Percentiles rank a stretch among this genome's conserved stretches.
Evolutionary conservation across 2,797 vertebrate genomes (phyloP).

Genomic region (Poeciliopsis presidionis): DNA sequence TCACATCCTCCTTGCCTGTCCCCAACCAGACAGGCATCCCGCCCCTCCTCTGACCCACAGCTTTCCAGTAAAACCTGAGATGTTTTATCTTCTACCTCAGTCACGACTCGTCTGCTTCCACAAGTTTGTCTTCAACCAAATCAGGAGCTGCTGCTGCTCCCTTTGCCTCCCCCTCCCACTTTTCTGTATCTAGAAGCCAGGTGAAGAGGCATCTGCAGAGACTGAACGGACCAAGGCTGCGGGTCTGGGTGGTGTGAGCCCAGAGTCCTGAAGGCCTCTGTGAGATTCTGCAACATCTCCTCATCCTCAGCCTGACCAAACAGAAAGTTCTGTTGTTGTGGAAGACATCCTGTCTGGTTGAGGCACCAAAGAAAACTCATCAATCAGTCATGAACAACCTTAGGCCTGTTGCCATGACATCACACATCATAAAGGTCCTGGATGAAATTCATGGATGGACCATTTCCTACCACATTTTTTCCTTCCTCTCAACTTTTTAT

Average conservation of each 20-base stretch:
- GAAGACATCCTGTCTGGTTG: too few relatives aligned
- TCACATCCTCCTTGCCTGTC: neutral
- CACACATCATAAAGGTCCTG: too few relatives aligned
- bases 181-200: neutral
- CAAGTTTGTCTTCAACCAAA: neutral
- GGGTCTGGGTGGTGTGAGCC: too few relatives aligned
- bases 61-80: neutral
- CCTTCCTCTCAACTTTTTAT: neutral
- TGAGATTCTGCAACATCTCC: too few relatives aligned
- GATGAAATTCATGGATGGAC: neutral
- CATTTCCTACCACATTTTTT: neutral
- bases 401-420: too few relatives aligned
- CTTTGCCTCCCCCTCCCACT: neutral
- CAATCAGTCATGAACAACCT: too few relatives aligned
- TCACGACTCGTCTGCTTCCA: neutral
- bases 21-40: neutral
- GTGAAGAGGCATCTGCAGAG: too few relatives aligned
- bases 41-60: neutral
- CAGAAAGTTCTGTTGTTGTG: too few relatives aligned
- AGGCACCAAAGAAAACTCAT: too few relatives aligned
- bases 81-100: neutral
- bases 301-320: too few relatives aligned
- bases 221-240: too few relatives aligned
- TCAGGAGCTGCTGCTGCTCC: neutral
- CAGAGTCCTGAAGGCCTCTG: too few relatives aligned